phyloP scores from a whole-genome alignment of 2,888 invertebrate species.

The Tanytarsus gracilentus region DNA sequence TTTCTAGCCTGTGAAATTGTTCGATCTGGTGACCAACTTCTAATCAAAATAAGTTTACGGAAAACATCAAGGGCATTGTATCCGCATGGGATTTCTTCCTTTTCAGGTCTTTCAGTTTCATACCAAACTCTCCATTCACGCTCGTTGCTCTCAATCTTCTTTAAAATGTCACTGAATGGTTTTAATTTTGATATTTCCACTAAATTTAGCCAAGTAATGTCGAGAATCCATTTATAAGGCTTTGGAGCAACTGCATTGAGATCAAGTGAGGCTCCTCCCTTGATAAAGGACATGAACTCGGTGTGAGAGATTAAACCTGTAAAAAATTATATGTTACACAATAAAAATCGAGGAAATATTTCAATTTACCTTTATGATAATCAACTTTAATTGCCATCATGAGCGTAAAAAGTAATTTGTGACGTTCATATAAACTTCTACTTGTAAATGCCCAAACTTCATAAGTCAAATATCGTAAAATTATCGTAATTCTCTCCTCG shows the following conservation, averaged over 20 bases:
- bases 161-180: constrained; percentile 68
- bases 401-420: constrained; percentile 85
- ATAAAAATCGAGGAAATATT: too few species aligned
- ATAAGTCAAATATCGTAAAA: constrained; percentile 78
- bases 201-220: constrained; percentile 92
- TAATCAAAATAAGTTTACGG: constrained; percentile 72
- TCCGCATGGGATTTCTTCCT: constrained; percentile 81
- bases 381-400: constrained; percentile 95
- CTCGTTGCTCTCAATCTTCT: constrained; percentile 76
- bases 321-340: too few species aligned
- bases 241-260: constrained; percentile 86
- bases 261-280: constrained; percentile 91
- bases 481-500: constrained; percentile 78
- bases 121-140: constrained; percentile 86
- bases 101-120: constrained; percentile 87
- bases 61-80: constrained; percentile 84
- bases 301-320: constrained; percentile 72
- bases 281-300: constrained; percentile 91
- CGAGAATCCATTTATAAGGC: constrained; percentile 89
- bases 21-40: constrained; percentile 86
- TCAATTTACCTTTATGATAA: constrained; percentile 69
- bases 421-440: constrained; percentile 84
- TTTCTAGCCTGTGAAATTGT: constrained; percentile 87
- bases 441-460: constrained; percentile 90
- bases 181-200: constrained; percentile 84